Percentiles rank a stretch among this genome's conserved stretches.
These are phyloP conservation scores for Athene noctua DNA, from an alignment of 2,113 vertebrate species.

Conservation along the genomic window DNA sequence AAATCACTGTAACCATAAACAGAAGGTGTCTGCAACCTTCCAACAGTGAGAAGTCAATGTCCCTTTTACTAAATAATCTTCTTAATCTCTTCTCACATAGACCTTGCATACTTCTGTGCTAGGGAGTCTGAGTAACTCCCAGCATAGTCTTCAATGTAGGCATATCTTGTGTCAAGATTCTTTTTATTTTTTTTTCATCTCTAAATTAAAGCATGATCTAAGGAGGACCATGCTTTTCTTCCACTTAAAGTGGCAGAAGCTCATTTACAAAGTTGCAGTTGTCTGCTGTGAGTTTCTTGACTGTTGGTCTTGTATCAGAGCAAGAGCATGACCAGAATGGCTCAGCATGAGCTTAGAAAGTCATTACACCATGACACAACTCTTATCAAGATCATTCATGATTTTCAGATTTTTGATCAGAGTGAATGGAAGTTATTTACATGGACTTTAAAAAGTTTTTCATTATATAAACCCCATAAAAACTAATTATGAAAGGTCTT, in stretches of 20 bases:
- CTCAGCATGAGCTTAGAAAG: neutral
- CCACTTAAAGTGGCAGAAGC: neutral
- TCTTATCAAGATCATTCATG: neutral
- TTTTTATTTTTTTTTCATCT: neutral
- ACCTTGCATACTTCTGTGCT: rapidly evolving
- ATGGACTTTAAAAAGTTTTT: neutral
- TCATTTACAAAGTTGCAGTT: neutral
- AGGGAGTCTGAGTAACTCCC: neutral
- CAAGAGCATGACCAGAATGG: neutral
- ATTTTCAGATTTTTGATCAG: neutral
- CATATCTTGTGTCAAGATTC: neutral
- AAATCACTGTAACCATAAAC: neutral
- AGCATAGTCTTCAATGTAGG: neutral
- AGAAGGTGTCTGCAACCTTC: neutral
- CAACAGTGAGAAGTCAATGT: neutral
- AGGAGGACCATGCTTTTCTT: neutral
- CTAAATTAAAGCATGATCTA: neutral
- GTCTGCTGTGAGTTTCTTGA: neutral
- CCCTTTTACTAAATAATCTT: neutral
- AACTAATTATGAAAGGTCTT: constrained; percentile 13
- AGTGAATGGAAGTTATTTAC: neutral
- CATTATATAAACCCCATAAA: neutral
- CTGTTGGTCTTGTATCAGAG: neutral
- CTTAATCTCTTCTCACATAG: neutral
- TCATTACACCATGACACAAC: rapidly evolving